phyloP scores from a whole-genome alignment of 2,888 invertebrate genomes.

The Oithona nana region DNA sequence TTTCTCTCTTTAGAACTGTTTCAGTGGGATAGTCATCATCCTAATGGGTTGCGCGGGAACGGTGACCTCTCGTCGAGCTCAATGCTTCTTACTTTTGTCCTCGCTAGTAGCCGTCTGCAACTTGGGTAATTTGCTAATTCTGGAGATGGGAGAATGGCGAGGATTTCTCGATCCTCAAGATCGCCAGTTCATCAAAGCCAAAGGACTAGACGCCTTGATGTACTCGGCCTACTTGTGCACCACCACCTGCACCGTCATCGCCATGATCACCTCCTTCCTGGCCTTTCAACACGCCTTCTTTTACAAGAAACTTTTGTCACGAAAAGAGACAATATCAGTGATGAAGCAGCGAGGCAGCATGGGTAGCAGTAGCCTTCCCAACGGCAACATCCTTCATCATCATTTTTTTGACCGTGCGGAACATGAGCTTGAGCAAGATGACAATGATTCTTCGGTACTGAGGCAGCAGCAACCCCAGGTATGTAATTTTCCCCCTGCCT shows the following conservation, averaged over 20 bases:
- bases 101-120: slow-evolving; percentile 24
- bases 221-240: slow-evolving; percentile 32
- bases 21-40: slow-evolving; percentile 32
- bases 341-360: not conserved
- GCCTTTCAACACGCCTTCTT: slow-evolving; percentile 35
- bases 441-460: not conserved
- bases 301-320: slow-evolving; percentile 21
- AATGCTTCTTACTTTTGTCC: slow-evolving; percentile 31
- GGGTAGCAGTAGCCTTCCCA: not conserved
- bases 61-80: slow-evolving; percentile 29
- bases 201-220: slow-evolving; percentile 1
- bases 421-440: not conserved
- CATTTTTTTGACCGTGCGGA: not conserved
- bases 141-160: slow-evolving; percentile 24
- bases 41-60: slow-evolving; percentile 33
- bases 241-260: slow-evolving; percentile 30
- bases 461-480: too few relatives aligned
- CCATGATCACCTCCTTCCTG: slow-evolving; percentile 30
- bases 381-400: not conserved
- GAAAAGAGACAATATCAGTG: not conserved
- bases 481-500: too few relatives aligned
- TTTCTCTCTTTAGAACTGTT: slow-evolving; percentile 31
- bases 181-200: not conserved
- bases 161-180: slow-evolving; percentile 8
- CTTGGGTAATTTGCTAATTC: slow-evolving; percentile 26